These are phyloP conservation scores for Tangara arthus DNA, from an alignment of 2,797 vertebrate species.

Conservation along the genomic window DNA sequence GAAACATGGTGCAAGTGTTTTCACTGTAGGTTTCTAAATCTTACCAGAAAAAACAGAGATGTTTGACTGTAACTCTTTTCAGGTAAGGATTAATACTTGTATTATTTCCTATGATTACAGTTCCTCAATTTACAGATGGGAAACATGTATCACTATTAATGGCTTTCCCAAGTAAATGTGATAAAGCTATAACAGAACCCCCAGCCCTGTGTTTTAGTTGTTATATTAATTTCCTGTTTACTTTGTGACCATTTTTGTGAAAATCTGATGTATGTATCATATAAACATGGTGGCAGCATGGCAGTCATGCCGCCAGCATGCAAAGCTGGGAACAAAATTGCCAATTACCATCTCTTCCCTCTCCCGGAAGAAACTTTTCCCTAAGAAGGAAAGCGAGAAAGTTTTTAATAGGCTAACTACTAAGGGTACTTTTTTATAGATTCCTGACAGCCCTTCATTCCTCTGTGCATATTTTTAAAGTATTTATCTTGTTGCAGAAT, in stretches of 20 bases:
- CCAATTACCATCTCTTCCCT: not conserved
- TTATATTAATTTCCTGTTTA: not conserved
- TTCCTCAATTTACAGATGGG: not conserved
- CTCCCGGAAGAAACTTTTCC: not conserved
- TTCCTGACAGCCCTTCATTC: not conserved
- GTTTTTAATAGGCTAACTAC: not conserved
- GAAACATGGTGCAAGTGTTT: not conserved
- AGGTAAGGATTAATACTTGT: not conserved
- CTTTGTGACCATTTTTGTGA: not conserved
- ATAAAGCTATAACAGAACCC: not conserved
- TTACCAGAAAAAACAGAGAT: not conserved
- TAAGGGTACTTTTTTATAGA: not conserved
- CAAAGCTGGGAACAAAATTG: not conserved
- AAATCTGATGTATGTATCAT: not conserved
- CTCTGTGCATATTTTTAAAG: not conserved
- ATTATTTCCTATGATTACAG: not conserved
- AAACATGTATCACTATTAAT: not conserved
- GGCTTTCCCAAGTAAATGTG: not conserved
- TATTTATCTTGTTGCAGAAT: not conserved
- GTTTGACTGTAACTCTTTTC: not conserved
- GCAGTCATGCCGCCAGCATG: not conserved
- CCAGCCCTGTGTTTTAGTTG: not conserved
- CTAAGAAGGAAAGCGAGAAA: not conserved
- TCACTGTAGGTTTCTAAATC: not conserved
- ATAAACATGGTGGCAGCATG: not conserved